Evolutionary conservation across 1,140 invertebrate genomes (phyloP), one percentile per base, ranked within the genome.

Genomic region (Tetramorium parvispinum): DNA sequence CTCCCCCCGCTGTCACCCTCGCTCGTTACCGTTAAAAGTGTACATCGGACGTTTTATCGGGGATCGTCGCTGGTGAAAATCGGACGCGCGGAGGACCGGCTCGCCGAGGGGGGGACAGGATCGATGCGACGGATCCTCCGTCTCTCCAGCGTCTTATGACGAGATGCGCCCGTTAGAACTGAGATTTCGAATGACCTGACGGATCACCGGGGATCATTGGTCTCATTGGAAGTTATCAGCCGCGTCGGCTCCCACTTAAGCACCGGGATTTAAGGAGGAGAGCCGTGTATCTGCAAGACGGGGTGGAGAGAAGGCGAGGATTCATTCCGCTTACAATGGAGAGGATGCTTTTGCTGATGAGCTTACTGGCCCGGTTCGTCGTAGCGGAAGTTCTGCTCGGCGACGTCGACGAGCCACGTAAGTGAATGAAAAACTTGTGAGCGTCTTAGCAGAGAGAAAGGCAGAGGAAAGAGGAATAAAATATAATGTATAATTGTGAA

Each of bases 361-460:
- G 86, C 87, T 51, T 90, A 77, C 83, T 93, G 78, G 75, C 87
- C 65, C 83, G 90, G 73, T 87, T 93, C 65, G 91, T 88, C 85
- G 88, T 85, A n/a, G 91, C 88, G 51, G 89, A 93, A 88, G 85
- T 90, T 86, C 77, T 92, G 85, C 81, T 90, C 37, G 77, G 81
- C 59, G 87, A 91, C 32, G 90, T 92, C 79, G 92, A 93, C 82
- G 91, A 91, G 73, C 92, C 90, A 73, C 92, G 93, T 94, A 91
- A 94, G 93, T 93, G 65, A 88, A 85, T 73, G 81, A 86, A 91
- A 83, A 91, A 82, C 78, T 59, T 73, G 65, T 6, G 18, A n/a
- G 76, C 27, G 32, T 49, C 10, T 11, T 57, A 1, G 21, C 16
- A 24, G 27, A 40, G n/a, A 65, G 32, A 68, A 32, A 66, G 3